A percentile compares a stretch with the other conserved stretches of the same genome.
Evolutionary conservation across 37 sponge, comb jelly and placozoan genomes (phyloP).

Genomic region (Ianthella basta): DNA sequence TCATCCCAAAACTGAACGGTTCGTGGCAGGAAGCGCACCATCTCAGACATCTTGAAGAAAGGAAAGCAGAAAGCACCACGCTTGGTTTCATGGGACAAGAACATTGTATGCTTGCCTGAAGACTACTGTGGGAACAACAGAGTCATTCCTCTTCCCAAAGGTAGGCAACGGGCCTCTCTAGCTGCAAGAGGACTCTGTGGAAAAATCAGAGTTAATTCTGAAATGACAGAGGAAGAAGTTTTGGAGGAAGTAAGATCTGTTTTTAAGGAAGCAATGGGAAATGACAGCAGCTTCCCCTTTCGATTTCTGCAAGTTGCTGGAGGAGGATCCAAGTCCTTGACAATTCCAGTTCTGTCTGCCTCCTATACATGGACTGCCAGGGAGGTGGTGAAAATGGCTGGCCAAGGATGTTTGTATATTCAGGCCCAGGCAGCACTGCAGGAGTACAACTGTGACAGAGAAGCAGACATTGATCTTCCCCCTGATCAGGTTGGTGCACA

Average conservation of each 20-base stretch:
- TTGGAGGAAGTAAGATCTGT: conserved; percentile 39
- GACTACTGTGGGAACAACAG: conserved; percentile 21
- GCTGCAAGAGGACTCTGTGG: conserved; percentile 32
- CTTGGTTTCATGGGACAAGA: conserved; percentile 19
- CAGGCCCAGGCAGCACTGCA: not conserved
- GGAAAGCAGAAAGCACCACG: conserved; percentile 31
- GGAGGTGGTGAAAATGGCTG: conserved; percentile 18
- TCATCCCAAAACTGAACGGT: conserved; percentile 14
- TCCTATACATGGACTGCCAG: conserved; percentile 38
- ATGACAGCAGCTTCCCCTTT: conserved; percentile 40
- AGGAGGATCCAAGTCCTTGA: conserved; percentile 36
- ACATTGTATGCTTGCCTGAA: conserved; percentile 33
- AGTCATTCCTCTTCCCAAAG: conserved; percentile 16
- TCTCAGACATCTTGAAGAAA: conserved; percentile 17
- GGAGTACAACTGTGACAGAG: conserved; percentile 19
- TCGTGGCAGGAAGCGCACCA: conserved; percentile 7
- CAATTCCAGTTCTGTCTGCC: conserved; percentile 30
- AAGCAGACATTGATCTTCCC: not conserved
- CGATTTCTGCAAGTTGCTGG: conserved; percentile 42
- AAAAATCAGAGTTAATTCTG: conserved; percentile 31
- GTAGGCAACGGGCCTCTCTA: conserved; percentile 22
- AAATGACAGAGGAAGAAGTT: conserved; percentile 41
- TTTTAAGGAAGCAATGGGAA: conserved; percentile 48
- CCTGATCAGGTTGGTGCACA: conserved; percentile 12
- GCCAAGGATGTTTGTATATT: conserved; percentile 28